Evolutionary conservation across 2,113 vertebrate species (phyloP), one percentile per base, ranked within the genome.

Genomic region (Salvelinus fontinalis): DNA sequence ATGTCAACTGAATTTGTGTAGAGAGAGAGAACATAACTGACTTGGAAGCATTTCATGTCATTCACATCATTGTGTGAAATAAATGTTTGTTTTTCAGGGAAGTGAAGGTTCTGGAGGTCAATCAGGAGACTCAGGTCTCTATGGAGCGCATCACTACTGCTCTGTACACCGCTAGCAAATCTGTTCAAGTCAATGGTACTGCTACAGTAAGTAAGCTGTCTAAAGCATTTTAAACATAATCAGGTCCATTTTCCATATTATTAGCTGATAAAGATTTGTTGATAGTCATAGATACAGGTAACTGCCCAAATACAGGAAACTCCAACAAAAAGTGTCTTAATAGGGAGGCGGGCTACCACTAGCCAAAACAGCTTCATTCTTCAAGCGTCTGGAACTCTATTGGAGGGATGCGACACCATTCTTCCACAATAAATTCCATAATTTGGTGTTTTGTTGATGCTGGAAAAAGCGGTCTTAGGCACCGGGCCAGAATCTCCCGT

Each of bases 121-220:
- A 93, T 83, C 93, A 91, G 91, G 97, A 97, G 81, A 88, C 82
- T 68, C 94, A 85, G 74, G 86, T 83, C 74, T 90, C 88, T 0
- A 87, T 93, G 86, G 95, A 98, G 91, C 93, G 95, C 82, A 93
- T 94, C 84, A 92, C 95, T 74, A 92, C 93, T 60, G 87, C 94
- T 18, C 82, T 95, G 74, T 92, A 91, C 86, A 97, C 96, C 14
- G 94, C 96, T 0, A 97, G 95, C 92, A 98, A 97, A 92, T 97
- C 96, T 0, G 95, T 97, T 89, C 97, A 98, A 87, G 96, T 98
- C 88, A 97, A 98, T 54, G 95, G 97, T 76, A 92, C 94, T 67
- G 91, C 95, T 83, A 94, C 92, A 72, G 96, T 97, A 87, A 91
- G 96, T 95, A 84, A 22, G 59, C 59, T 22, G 9, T 44, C 9